Base-by-base conservation (phyloP, 2,797 vertebrate species). In the Oreonectes daqikongensis region DNA sequence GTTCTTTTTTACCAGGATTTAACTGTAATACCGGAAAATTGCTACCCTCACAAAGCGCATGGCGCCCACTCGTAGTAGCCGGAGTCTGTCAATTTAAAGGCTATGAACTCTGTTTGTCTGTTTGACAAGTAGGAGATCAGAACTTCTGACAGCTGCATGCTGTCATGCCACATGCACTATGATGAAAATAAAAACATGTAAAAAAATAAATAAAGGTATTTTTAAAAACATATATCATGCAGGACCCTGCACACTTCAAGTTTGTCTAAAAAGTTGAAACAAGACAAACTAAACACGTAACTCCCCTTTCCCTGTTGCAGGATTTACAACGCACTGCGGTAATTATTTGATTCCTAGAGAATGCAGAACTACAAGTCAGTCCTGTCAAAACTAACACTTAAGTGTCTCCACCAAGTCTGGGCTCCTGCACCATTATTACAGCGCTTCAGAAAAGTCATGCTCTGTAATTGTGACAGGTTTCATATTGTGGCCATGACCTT, bases 11-110 rank as follows among this genome's bases (percentile, higher is more conserved):
- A 95, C 93, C 91, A 92, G 95, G 95, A 97, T 97, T 98, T 95
- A 94, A 94, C 91, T 87, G 94, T 97, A 97, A 98, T 97, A 94
- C 96, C 89, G 91, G 95, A 95, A 98, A 96, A 98, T 98, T 97
- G 94, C 95, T 96, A 96, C 95, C 94, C 95, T 97, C 90, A 93
- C 91, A 92, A 95, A 93, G 95, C 95, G 94, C 90, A 94, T 95
- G 96, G 96, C 96, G 95, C 96, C 97, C 94, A 90, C 92, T 94
- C 93, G 91, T 94, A 98, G 96, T 96, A 96, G 92, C 90, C 87
- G 89, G 92, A 87, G 94, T 95, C 94, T 94, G 93, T 94, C 94
- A 93, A 92, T 94, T 94, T 80, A 85, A 84, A 83, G 81, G 73
- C 91, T 90, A 92, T 92, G 90, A 94, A 89, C 89, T 88, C 90